Base-by-base conservation (phyloP, 2,797 vertebrate species). In the Dicrostonyx torquatus region DNA sequence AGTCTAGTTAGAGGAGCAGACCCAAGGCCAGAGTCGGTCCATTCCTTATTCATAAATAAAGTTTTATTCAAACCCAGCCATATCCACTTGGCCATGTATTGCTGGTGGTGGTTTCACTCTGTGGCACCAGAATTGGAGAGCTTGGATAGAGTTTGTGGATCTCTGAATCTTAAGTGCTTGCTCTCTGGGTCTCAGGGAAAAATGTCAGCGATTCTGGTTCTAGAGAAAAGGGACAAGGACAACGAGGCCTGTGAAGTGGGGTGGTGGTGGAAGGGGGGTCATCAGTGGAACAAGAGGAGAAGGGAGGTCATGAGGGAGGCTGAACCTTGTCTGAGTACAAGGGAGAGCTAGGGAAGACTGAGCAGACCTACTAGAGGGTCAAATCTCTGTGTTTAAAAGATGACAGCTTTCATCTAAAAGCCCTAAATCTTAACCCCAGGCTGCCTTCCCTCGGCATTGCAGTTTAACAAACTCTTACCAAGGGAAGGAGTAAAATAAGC, bases 1-100 rank as follows among this genome's bases (percentile, higher is more conserved):
- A 40, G n/a, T 22, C 2, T 1, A 43, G 50, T 77, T 26, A 1
- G 88, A 48, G 76, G 48, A 78, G 20, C 55, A 26, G 1, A n/a
- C 10, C 20, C 1, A 0, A 0, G 6, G 60, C 5, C 34, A 45
- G 6, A 20, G 26, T 53, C 2, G 5, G 50, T 6, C 26, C 22
- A 2, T 40, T 24, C 3, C 5, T 43, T 58, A 9, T 20, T 76
- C 14, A 43, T 76, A 80, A 76, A 55, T 91, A 89, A 94, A 93
- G 84, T 34, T 73, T 87, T 78, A 43, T 86, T 87, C 50, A 70
- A 86, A 75, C 22, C 26, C 48, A 55, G 53, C 31, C 70, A 91
- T 3, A 29, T 2, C 29, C 4, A 26, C 1, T 15, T 15, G 48
- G n/a, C 31, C 43, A 17, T 2, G 0, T 29, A 34, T 24, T 73